Evolutionary conservation across 92 coral and sea anemone species (phyloP).

Genomic region (Meandrina meandrites): DNA sequence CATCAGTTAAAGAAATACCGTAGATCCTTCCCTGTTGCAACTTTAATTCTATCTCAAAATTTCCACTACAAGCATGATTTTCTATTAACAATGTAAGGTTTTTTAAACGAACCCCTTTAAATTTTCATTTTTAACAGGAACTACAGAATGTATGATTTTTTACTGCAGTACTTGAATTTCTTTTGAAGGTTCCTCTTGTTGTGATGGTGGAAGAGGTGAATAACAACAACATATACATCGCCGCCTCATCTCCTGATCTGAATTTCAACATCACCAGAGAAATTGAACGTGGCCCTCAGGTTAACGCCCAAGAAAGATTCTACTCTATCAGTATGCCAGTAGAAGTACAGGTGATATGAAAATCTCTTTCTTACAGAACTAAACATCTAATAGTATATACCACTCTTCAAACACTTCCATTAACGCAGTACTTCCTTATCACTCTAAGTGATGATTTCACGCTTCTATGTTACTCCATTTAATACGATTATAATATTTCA

Average conservation of each 20-base stretch:
- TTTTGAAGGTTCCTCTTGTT: conserved; percentile 11
- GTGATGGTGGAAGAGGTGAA: conserved; percentile 32
- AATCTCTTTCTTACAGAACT: not conserved
- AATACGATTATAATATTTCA: no score
- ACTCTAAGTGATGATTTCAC: not conserved
- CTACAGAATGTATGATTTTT: no score
- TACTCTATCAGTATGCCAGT: conserved; percentile 19
- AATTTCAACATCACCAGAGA: conserved; percentile 40
- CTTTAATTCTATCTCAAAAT: no score
- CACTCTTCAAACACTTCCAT: not conserved
- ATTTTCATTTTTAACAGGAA: not conserved
- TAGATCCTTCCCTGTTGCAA: no score
- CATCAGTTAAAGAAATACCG: no score
- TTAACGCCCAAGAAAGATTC: conserved; percentile 35
- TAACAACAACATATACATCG: conserved; percentile 16
- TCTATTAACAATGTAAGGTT: no score
- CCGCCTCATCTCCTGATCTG: conserved; percentile 45
- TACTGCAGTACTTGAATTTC: no score
- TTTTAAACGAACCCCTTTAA: not conserved
- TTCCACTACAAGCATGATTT: no score
- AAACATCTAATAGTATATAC: not conserved
- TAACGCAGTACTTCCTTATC: not conserved
- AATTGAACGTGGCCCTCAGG: not conserved
- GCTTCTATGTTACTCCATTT: not conserved
- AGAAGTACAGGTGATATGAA: not conserved